A percentile compares a stretch with the other conserved stretches of the same genome.
phyloP scores from a whole-genome alignment of 37 sponge, comb jelly and placozoan species.

The Geodia barretti region DNA sequence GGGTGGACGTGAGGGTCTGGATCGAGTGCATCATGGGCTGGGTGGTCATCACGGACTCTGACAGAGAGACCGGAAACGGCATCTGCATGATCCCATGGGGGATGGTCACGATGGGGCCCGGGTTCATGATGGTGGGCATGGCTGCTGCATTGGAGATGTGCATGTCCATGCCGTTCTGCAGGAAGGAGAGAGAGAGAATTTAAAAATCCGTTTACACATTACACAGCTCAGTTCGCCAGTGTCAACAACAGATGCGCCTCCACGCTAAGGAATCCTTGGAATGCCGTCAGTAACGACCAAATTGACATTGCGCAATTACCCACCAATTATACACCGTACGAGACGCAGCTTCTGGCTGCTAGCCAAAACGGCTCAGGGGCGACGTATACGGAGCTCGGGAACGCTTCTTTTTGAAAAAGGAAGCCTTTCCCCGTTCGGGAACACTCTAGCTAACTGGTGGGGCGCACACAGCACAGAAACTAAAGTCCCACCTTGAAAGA shows the following conservation, averaged over 20 bases:
- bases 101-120: slow-evolving; percentile 25
- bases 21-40: slow-evolving; percentile 15
- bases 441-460: no score
- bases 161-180: slow-evolving; percentile 44
- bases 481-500: slow-evolving; percentile 60
- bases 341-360: no score
- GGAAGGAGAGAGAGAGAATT: background rate
- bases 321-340: no score
- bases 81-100: slow-evolving; percentile 70
- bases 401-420: no score
- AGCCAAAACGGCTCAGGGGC: background rate
- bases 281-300: background rate
- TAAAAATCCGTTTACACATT: no score
- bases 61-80: slow-evolving; percentile 28
- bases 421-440: no score
- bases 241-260: background rate
- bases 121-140: slow-evolving; percentile 46
- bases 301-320: background rate
- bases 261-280: background rate
- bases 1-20: slow-evolving; percentile 10
- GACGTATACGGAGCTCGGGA: no score
- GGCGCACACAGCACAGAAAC: no score
- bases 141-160: slow-evolving; percentile 6
- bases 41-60: slow-evolving; percentile 5
- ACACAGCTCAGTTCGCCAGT: no score